These are phyloP conservation scores for Drosophila affinis DNA, from an alignment of 2,888 invertebrate genomes.

Conservation along the genomic window DNA sequence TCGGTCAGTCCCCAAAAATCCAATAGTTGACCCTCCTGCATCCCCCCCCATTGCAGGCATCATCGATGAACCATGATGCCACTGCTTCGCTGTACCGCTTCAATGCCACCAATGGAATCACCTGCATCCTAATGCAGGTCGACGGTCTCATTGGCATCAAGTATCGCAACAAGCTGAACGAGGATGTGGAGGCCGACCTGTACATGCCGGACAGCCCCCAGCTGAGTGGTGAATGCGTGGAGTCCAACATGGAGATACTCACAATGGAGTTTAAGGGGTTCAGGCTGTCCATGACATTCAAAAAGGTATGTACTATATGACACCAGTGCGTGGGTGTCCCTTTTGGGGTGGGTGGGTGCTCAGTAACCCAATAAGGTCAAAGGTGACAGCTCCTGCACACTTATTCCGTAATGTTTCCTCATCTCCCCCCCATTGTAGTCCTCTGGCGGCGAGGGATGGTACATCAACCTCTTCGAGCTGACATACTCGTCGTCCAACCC, in stretches of 20 bases:
- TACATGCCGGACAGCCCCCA: slow-evolving; percentile 90
- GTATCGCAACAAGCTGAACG: slow-evolving; percentile 88
- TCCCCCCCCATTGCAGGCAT: slow-evolving; percentile 67
- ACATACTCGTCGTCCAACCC: slow-evolving; percentile 88
- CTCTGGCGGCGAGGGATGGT: slow-evolving; percentile 95
- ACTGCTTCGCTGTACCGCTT: slow-evolving; percentile 88
- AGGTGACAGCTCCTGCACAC: slow-evolving; percentile 23
- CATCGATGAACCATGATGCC: slow-evolving; percentile 81
- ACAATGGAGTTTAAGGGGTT: slow-evolving; percentile 91
- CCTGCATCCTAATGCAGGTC: slow-evolving; percentile 89
- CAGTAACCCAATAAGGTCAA: slow-evolving; percentile 30
- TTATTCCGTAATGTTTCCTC: slow-evolving; percentile 15
- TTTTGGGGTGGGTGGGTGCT: not conserved
- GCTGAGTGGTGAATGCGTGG: slow-evolving; percentile 90
- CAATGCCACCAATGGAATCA: slow-evolving; percentile 88
- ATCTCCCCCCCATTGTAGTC: slow-evolving; percentile 85
- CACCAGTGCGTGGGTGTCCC: not conserved
- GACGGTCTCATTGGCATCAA: slow-evolving; percentile 90
- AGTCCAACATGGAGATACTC: slow-evolving; percentile 89
- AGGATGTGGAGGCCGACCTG: slow-evolving; percentile 87
- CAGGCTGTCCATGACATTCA: slow-evolving; percentile 89
- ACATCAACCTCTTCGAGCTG: slow-evolving; percentile 90
- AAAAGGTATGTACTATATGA: slow-evolving; percentile 86
- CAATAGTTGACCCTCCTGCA: not conserved
- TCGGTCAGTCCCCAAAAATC: not conserved